Percentiles rank a stretch among this genome's conserved stretches.
Conservation (phyloP, 2,113 vertebrate genomes). For the Leptocoma aspasia region DNA sequence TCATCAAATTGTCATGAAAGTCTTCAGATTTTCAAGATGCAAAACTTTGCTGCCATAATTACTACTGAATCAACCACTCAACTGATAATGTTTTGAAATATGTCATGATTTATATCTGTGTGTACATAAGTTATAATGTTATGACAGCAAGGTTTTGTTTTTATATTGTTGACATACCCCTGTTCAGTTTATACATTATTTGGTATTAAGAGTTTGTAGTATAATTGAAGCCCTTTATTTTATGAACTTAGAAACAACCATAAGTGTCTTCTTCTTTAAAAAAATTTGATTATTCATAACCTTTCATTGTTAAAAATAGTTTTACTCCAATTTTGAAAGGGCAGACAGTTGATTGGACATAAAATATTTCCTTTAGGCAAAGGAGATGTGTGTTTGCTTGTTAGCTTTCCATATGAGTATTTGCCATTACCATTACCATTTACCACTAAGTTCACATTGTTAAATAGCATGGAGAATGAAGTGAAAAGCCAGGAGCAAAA, state of each 20-base stretch:
- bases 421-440: background rate
- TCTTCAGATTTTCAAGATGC: background rate
- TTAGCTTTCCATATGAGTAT: background rate
- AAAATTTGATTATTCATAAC: constrained; percentile 41
- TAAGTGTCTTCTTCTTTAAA: constrained; percentile 35
- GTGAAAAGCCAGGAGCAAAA: background rate
- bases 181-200: background rate
- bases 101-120: background rate
- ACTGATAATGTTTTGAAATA: background rate
- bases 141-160: background rate
- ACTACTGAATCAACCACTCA: background rate
- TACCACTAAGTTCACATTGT: background rate
- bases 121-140: background rate
- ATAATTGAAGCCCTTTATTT: constrained; percentile 33
- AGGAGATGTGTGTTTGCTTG: background rate
- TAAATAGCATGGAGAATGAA: background rate
- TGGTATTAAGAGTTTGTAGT: background rate
- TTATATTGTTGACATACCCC: background rate
- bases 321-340: background rate
- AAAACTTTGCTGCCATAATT: background rate
- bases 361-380: background rate
- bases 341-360: background rate
- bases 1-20: background rate
- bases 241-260: constrained; percentile 7
- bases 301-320: background rate